Percentiles rank a stretch among this genome's conserved stretches.
These are phyloP conservation scores for Theristicus caerulescens DNA, from an alignment of 2,113 vertebrate species.

Conservation along the genomic window DNA sequence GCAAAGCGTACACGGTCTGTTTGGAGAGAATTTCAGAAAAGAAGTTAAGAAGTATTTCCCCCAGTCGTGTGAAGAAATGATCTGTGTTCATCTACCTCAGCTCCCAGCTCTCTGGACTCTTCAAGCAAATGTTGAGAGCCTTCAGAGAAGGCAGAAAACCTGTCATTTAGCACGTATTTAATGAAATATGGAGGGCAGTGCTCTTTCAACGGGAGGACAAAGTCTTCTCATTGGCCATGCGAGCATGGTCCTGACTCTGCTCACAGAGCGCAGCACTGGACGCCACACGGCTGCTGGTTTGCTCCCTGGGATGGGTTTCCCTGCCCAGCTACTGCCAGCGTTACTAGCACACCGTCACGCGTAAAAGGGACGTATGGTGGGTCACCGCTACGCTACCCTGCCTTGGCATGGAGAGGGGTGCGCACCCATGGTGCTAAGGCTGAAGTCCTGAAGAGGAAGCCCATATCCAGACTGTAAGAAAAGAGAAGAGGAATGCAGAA, in stretches of 20 bases:
- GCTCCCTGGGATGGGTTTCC: not conserved
- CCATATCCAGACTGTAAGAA: conserved; percentile 62
- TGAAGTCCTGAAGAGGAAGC: conserved; percentile 57
- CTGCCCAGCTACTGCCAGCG: not conserved
- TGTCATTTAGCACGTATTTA: not conserved
- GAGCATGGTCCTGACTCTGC: not conserved
- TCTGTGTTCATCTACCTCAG: conserved; percentile 14
- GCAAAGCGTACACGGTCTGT: conserved; percentile 81
- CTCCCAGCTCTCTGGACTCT: not conserved
- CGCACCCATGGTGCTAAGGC: conserved; percentile 26
- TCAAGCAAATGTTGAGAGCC: not conserved
- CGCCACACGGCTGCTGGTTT: not conserved
- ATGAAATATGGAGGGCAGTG: not conserved
- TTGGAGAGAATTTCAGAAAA: conserved; percentile 52
- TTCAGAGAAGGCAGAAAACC: conserved; percentile 14
- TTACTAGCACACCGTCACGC: not conserved
- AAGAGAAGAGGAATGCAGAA: conserved; percentile 65
- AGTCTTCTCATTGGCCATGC: accelerated
- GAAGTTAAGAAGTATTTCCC: not conserved
- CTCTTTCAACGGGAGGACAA: not conserved
- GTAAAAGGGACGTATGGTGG: not conserved
- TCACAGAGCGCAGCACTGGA: not conserved
- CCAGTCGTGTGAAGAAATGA: not conserved
- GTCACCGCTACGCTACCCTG: conserved; percentile 48
- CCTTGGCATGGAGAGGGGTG: conserved; percentile 28